Evolutionary conservation across 2,888 invertebrate species (phyloP).

Genomic region (Andrena fulva): DNA sequence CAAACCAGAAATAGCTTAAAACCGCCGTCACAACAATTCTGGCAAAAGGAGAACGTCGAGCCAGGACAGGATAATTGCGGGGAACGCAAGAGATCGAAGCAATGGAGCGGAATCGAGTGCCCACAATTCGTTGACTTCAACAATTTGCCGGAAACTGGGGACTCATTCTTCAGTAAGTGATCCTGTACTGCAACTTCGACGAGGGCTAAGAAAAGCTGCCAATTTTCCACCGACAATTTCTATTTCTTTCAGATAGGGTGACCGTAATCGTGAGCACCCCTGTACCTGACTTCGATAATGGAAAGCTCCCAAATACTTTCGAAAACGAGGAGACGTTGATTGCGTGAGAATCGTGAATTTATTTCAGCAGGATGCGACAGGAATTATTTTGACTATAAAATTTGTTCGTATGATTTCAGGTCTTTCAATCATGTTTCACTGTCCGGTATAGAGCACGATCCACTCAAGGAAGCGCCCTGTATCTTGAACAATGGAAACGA

Average conservation of each 20-base stretch:
- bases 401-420: constrained; percentile 1
- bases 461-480: too few species aligned
- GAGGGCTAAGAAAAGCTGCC: not conserved
- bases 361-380: not conserved
- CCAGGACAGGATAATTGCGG: not conserved
- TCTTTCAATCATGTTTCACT: constrained; percentile 2
- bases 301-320: not conserved
- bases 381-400: not conserved
- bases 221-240: not conserved
- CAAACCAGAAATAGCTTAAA: not conserved
- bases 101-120: constrained; percentile 23
- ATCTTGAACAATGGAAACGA: not conserved
- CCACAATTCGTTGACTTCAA: constrained; percentile 47
- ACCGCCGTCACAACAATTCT: not conserved
- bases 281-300: not conserved
- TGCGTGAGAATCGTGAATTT: constrained; percentile 7
- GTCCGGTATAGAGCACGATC: not conserved
- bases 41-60: not conserved
- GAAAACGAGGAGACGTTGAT: not conserved
- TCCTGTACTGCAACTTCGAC: not conserved
- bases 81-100: too few species aligned
- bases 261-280: constrained; percentile 21
- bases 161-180: constrained; percentile 43
- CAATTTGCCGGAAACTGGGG: not conserved
- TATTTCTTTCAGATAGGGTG: constrained; percentile 3